Evolutionary conservation across 2,888 invertebrate species (phyloP), one percentile per base, ranked within the genome.

Genomic region (Chalcosyrphus nemorum): DNA sequence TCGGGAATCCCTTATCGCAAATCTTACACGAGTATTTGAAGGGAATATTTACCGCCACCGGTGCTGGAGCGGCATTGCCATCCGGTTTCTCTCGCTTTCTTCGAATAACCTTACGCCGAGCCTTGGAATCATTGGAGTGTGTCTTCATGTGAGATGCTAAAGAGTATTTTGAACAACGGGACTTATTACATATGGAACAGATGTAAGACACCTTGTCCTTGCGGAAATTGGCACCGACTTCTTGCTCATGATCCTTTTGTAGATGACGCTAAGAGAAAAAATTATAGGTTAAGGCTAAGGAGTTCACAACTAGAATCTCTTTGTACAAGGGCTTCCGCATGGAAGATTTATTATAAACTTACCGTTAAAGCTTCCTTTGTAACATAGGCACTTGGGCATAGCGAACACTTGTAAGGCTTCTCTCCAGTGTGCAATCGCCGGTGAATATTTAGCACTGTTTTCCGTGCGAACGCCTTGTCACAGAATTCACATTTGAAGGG

Each of bases 401-500:
- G 61, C 9, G 81, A 63, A 45, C 87, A 87, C 15, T 78, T 80
- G 38, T 87, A 87, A n/a, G 87, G 87, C 35, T 86, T 86, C 41
- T 87, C 87, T 4, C 87, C 87, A 11, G 86, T 87, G 45, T 87
- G 87, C 47, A 87, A 32, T 0, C 87, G 63, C 1, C 87, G 80
- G 17, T 87, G 87, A n/a, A 86, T 86, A 15, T 86, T 87, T 3
- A 87, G 82, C n/a, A 86, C 84, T 0, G 87, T 86, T 27, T 84
- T 84, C 9, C 86, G 68, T 0, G 86, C 76, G 57, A 87, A 87
- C 0, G 84, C 81, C 29, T 87, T 87, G n/a, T 80, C 71, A 17
- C 87, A 87, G 38, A 86, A 87, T 45, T 87, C 86, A 41, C 87
- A 87, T n/a, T 68, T 76, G 56, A 86, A 87, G 1, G 87, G 87